Conservation (phyloP, 2,888 invertebrate genomes). For the Mesoligia furuncula region DNA sequence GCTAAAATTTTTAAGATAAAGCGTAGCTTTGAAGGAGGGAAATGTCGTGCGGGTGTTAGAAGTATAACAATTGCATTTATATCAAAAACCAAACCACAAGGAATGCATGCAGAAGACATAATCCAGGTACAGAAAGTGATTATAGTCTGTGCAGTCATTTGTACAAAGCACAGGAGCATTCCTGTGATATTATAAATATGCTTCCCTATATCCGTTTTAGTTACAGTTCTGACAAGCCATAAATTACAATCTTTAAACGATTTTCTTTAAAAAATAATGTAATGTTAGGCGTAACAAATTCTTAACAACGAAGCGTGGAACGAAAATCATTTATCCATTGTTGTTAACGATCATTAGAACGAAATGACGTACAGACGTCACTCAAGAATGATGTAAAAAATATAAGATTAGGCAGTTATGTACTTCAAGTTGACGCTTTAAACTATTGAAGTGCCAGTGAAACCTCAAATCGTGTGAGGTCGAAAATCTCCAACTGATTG, state of each 20-base stretch:
- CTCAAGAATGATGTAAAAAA: constrained; percentile 50
- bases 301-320: constrained; percentile 42
- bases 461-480: constrained; percentile 67
- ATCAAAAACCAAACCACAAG: neutral
- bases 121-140: neutral
- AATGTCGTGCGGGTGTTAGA: neutral
- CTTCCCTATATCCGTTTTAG: constrained; percentile 8
- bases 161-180: neutral
- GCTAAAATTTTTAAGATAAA: constrained; percentile 18
- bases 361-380: constrained; percentile 50
- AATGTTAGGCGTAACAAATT: constrained; percentile 54
- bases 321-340: constrained; percentile 56
- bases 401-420: constrained; percentile 46
- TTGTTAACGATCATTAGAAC: constrained; percentile 60
- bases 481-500: constrained; percentile 64
- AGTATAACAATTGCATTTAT: neutral
- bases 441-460: constrained; percentile 44
- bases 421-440: constrained; percentile 45
- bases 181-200: neutral
- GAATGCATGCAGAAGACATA: neutral
- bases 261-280: constrained; percentile 33
- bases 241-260: constrained; percentile 22
- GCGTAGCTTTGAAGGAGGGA: constrained; percentile 13
- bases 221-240: constrained; percentile 41
- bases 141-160: neutral